phyloP scores from a whole-genome alignment of 92 coral and sea anemone species.

The Porites cylindrica region DNA sequence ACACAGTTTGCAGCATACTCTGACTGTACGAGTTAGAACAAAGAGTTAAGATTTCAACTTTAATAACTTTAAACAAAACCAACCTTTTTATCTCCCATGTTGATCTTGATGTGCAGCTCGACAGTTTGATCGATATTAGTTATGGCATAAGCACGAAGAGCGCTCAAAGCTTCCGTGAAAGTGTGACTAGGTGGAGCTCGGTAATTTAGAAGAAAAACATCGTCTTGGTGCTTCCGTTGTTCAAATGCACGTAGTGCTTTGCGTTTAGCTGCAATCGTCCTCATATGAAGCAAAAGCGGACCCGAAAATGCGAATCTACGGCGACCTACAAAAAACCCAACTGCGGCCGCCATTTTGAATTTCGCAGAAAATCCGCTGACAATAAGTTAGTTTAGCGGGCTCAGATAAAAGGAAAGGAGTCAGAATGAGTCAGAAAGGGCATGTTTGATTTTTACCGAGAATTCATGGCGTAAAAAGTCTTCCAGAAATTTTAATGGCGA shows the following conservation, averaged over 20 bases:
- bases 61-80: background rate
- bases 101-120: constrained; percentile 84
- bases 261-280: constrained; percentile 60
- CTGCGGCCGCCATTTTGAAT: constrained; percentile 73
- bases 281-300: constrained; percentile 27
- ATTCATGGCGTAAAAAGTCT: background rate
- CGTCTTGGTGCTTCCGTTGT: constrained; percentile 70
- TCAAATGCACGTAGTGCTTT: constrained; percentile 43
- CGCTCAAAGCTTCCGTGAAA: constrained; percentile 78
- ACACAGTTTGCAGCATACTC: background rate
- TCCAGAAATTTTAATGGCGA: constrained; percentile 52
- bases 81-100: constrained; percentile 90
- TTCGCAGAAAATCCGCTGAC: constrained; percentile 8
- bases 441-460: background rate
- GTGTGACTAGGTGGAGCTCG: constrained; percentile 80
- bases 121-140: constrained; percentile 79
- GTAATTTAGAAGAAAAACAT: constrained; percentile 85
- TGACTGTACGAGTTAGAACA: too few relatives aligned
- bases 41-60: too few relatives aligned
- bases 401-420: too few relatives aligned
- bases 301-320: constrained; percentile 16
- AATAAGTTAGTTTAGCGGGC: background rate
- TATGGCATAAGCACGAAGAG: constrained; percentile 80
- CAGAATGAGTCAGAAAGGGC: background rate
- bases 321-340: background rate